phyloP scores from a whole-genome alignment of 2,797 vertebrate species.

The Philypnodon macrostomus region DNA sequence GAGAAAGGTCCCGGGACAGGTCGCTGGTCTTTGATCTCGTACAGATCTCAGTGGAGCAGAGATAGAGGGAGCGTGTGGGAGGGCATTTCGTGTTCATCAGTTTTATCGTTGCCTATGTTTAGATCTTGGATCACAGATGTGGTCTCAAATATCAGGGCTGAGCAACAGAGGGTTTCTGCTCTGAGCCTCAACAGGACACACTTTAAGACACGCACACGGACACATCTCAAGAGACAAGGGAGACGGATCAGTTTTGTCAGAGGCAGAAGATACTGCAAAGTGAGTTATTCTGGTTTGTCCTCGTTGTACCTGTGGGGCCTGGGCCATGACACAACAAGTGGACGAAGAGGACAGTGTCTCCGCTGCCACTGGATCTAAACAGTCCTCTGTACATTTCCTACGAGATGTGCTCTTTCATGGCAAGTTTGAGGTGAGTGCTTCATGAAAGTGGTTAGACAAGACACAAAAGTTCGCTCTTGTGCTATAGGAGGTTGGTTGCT shows the following conservation, averaged over 20 bases:
- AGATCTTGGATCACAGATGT: constrained; percentile 69
- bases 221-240: constrained; percentile 15
- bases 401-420: constrained; percentile 76
- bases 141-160: constrained; percentile 77
- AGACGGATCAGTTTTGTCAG: constrained; percentile 15
- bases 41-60: constrained; percentile 32
- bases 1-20: not conserved
- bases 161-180: constrained; percentile 32
- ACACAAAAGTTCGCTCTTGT: no score
- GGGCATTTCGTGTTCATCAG: constrained; percentile 65
- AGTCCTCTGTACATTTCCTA: constrained; percentile 63
- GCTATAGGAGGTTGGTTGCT: no score
- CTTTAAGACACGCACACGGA: constrained; percentile 17
- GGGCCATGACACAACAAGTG: constrained; percentile 64
- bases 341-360: constrained; percentile 25
- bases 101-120: constrained; percentile 80
- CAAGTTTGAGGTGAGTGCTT: constrained; percentile 72
- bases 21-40: constrained; percentile 25
- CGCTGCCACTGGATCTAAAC: constrained; percentile 19
- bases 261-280: constrained; percentile 10
- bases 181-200: constrained; percentile 32
- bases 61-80: constrained; percentile 44
- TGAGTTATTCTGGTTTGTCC: constrained; percentile 4
- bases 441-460: not conserved
- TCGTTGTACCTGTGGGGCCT: constrained; percentile 16